These are phyloP conservation scores for Drosophila ficusphila DNA, from an alignment of 1,140 invertebrate species.

Conservation along the genomic window DNA sequence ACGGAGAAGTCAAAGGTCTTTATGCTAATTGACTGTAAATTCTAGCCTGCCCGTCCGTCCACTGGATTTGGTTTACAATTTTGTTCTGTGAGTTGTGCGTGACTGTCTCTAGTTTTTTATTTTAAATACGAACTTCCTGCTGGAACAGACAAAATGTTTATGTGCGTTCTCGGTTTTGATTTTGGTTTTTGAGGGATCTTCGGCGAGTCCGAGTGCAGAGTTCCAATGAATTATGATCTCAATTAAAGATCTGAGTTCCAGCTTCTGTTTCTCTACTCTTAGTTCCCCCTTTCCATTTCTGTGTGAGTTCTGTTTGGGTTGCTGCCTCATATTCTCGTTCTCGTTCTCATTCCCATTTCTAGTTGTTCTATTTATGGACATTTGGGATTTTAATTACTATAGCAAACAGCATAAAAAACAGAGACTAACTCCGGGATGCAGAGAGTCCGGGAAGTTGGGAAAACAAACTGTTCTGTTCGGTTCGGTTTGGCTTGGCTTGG, in stretches of 20 bases:
- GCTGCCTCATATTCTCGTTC: slow-evolving; percentile 3
- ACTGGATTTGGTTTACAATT: neutral
- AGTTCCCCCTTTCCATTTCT: neutral
- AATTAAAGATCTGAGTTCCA: slow-evolving; percentile 59
- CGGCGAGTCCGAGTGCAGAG: slow-evolving; percentile 17
- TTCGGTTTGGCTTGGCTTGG: slow-evolving; percentile 13
- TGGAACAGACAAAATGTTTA: slow-evolving; percentile 53
- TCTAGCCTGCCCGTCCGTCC: neutral
- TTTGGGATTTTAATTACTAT: slow-evolving; percentile 58
- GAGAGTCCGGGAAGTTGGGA: neutral
- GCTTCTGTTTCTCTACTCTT: neutral
- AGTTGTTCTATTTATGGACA: slow-evolving; percentile 44
- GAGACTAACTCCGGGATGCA: slow-evolving; percentile 11
- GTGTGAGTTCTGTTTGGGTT: slow-evolving; percentile 1
- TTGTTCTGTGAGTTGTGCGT: slow-evolving; percentile 41
- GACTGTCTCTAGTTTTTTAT: slow-evolving; percentile 48
- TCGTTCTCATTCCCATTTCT: slow-evolving; percentile 24
- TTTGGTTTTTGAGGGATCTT: slow-evolving; percentile 24
- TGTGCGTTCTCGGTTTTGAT: slow-evolving; percentile 10
- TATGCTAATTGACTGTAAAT: slow-evolving; percentile 70
- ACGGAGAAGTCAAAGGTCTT: slow-evolving; percentile 63
- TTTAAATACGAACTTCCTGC: slow-evolving; percentile 78
- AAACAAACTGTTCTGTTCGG: slow-evolving; percentile 12
- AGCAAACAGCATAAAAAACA: slow-evolving; percentile 38
- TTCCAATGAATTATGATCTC: slow-evolving; percentile 73